Conservation (phyloP, 2,113 vertebrate genomes). For the Neolamprologus toae region DNA sequence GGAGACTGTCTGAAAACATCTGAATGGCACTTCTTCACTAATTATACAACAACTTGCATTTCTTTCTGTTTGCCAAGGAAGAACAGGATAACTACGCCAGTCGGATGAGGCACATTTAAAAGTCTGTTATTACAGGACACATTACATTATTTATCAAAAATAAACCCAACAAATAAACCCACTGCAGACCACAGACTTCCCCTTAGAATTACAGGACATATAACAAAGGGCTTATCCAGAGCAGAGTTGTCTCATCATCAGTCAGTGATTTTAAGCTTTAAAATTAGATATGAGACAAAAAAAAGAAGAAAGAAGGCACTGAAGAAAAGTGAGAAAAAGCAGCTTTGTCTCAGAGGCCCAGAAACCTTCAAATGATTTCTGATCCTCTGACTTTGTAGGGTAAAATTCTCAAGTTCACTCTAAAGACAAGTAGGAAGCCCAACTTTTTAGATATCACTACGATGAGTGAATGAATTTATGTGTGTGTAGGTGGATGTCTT, state of each 20-base stretch:
- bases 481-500: not conserved
- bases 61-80: not conserved
- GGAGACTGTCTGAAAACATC: not conserved
- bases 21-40: not conserved
- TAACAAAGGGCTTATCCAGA: not conserved
- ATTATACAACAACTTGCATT: not conserved
- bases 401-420: not conserved
- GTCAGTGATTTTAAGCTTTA: not conserved
- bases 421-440: not conserved
- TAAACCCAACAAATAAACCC: not conserved
- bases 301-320: not conserved
- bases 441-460: not conserved
- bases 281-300: not conserved
- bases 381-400: not conserved
- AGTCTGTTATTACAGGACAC: not conserved
- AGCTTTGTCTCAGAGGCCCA: not conserved
- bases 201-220: not conserved
- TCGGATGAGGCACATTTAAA: not conserved
- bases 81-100: not conserved
- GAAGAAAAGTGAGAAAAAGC: not conserved
- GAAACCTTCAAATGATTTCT: not conserved
- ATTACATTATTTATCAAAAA: not conserved
- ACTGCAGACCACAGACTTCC: not conserved
- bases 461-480: not conserved
- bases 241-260: not conserved